Percentiles rank a stretch among this genome's conserved stretches.
Evolutionary conservation across 2,113 vertebrate species (phyloP).

Genomic region (Poecile atricapillus): DNA sequence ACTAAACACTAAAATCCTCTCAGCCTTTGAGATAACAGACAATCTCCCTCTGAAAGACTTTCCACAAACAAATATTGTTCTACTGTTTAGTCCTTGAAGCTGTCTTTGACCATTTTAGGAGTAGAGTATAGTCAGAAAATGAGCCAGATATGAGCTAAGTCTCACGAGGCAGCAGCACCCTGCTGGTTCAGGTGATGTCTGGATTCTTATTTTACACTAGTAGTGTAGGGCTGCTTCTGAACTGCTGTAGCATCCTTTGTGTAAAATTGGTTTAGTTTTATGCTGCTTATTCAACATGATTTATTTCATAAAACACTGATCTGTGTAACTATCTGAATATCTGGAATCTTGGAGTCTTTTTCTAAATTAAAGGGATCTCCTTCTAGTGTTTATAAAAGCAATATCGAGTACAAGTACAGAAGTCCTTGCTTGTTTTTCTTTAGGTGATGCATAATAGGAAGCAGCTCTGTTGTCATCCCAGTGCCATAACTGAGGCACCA

Average conservation of each 20-base stretch:
- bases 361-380: neutral
- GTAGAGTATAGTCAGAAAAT: neutral
- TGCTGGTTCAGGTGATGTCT: neutral
- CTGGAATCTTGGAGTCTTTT: neutral
- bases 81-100: neutral
- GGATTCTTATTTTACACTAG: neutral
- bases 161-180: neutral
- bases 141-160: neutral
- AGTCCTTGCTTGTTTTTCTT: neutral
- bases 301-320: neutral
- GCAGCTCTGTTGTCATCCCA: neutral
- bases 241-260: neutral
- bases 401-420: neutral
- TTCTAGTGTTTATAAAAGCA: neutral
- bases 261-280: neutral
- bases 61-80: neutral
- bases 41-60: neutral
- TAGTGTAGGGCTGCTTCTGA: neutral
- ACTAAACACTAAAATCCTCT: neutral
- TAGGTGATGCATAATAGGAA: neutral
- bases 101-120: neutral
- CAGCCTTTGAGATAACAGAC: neutral
- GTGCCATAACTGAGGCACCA: neutral
- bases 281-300: neutral
- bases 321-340: neutral